Conservation (phyloP, 2,113 vertebrate genomes). For the Nymphicus hollandicus region DNA sequence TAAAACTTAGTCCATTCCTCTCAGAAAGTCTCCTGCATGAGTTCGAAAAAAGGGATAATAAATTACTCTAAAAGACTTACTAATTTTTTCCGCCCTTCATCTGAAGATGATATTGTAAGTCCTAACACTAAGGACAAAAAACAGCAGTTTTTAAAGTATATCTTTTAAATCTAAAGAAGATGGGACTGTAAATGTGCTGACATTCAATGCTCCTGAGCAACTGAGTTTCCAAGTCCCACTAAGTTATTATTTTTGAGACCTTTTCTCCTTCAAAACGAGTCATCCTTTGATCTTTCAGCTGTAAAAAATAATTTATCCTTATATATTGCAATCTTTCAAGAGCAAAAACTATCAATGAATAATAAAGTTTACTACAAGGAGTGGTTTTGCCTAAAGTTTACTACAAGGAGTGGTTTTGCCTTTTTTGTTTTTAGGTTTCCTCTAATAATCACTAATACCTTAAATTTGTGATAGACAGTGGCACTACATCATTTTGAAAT, state of each 20-base stretch:
- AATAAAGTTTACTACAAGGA: not conserved
- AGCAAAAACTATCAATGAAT: not conserved
- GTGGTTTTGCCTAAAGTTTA: accelerated
- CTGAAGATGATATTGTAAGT: not conserved
- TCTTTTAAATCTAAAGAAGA: not conserved
- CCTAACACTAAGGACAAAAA: not conserved
- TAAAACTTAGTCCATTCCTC: not conserved
- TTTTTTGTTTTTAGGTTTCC: not conserved
- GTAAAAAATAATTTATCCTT: not conserved
- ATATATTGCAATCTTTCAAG: not conserved
- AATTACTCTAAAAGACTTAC: not conserved
- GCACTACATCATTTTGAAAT: not conserved
- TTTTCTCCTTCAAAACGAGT: not conserved
- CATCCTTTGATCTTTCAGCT: not conserved
- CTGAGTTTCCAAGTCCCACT: not conserved
- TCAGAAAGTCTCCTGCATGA: not conserved
- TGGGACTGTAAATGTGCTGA: not conserved
- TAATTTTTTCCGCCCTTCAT: not conserved
- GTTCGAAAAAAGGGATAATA: not conserved
- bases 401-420: accelerated
- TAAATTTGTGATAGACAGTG: not conserved
- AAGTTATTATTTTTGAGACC: not conserved
- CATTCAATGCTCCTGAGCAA: not conserved
- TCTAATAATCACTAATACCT: not conserved
- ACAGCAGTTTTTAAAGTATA: not conserved